A percentile compares a stretch with the other conserved stretches of the same genome.
Evolutionary conservation across 2,888 invertebrate species (phyloP).

Genomic region (Rhyacophila evoluta): DNA sequence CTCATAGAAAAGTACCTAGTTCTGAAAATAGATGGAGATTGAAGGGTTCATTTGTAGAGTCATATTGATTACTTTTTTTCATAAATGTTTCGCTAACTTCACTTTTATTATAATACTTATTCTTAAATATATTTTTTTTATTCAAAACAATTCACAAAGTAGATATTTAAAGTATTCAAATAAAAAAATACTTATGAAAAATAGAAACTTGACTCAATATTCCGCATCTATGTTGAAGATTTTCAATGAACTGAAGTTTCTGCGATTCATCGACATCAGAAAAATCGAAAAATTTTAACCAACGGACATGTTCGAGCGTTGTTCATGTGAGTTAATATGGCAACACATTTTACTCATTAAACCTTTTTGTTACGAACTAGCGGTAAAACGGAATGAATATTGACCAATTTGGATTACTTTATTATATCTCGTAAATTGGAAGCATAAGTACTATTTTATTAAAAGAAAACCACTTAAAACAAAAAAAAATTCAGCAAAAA

Average conservation of each 20-base stretch:
- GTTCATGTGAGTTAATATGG: background rate
- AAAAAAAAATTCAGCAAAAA: too few species aligned
- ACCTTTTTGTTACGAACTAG: background rate
- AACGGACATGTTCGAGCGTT: conserved; percentile 31
- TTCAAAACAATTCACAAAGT: background rate
- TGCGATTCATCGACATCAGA: conserved; percentile 1
- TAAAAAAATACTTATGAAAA: background rate
- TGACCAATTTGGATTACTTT: background rate
- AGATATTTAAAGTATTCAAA: conserved; percentile 25
- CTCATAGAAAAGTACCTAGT: conserved; percentile 75
- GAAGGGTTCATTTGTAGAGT: conserved; percentile 67
- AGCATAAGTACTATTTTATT: too few species aligned
- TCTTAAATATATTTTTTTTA: background rate
- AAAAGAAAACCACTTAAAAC: too few species aligned
- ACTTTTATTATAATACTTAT: background rate
- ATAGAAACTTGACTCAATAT: conserved; percentile 29
- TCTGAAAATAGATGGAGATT: conserved; percentile 80
- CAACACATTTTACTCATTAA: background rate
- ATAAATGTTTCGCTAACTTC: conserved; percentile 25
- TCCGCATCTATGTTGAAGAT: conserved; percentile 36
- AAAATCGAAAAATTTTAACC: conserved; percentile 40
- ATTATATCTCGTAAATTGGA: background rate
- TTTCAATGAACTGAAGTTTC: conserved; percentile 36
- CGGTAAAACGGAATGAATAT: too few species aligned
- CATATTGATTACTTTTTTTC: conserved; percentile 56